These are phyloP conservation scores for Xenopus laevis DNA, from an alignment of 2,113 vertebrate species.

Conservation along the genomic window DNA sequence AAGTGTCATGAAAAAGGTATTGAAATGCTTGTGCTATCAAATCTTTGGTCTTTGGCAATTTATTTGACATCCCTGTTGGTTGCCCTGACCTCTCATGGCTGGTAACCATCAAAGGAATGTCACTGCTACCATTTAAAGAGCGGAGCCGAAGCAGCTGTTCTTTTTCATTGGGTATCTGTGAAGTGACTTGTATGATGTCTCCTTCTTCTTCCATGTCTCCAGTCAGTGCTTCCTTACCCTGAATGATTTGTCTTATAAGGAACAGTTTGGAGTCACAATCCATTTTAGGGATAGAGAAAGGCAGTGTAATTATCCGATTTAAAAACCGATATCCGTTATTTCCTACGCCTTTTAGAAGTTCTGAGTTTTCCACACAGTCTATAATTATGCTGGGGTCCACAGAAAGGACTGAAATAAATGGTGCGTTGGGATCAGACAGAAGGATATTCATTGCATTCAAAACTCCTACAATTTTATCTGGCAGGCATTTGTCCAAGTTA, in stretches of 20 bases:
- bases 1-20: slow-evolving; percentile 16
- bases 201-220: slow-evolving; percentile 25
- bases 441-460: slow-evolving; percentile 76
- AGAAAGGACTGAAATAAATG: slow-evolving; percentile 73
- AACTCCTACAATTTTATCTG: slow-evolving; percentile 66
- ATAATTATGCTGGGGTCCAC: slow-evolving; percentile 70
- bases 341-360: slow-evolving; percentile 58
- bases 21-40: slow-evolving; percentile 31
- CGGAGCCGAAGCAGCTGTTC: not conserved
- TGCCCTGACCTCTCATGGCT: not conserved
- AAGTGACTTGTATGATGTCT: not conserved
- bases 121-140: not conserved
- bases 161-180: not conserved
- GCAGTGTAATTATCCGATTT: slow-evolving; percentile 68
- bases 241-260: slow-evolving; percentile 55
- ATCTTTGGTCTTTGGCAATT: slow-evolving; percentile 34
- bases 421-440: slow-evolving; percentile 70
- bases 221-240: not conserved
- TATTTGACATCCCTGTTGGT: not conserved
- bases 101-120: slow-evolving; percentile 1
- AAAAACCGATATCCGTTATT: slow-evolving; percentile 62
- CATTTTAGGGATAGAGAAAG: slow-evolving; percentile 71
- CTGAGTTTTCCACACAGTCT: slow-evolving; percentile 67
- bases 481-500: slow-evolving; percentile 68
- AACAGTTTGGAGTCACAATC: slow-evolving; percentile 54